Conservation (phyloP, 92 coral and sea anemone species). For the Meandrina meandrites region DNA sequence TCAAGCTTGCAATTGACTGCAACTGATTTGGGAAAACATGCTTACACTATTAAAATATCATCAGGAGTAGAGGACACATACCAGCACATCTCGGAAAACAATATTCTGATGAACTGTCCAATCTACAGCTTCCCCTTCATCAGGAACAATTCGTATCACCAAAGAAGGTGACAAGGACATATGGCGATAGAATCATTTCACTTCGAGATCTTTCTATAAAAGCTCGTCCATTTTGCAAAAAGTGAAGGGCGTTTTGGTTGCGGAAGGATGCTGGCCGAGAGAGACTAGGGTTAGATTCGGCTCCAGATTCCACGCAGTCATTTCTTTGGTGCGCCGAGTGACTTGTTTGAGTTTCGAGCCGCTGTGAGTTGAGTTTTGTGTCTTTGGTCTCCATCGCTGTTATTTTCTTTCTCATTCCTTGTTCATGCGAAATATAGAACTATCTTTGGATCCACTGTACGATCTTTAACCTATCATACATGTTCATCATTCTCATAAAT, state of each 20-base stretch:
- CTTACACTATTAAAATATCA: background rate
- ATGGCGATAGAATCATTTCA: constrained; percentile 46
- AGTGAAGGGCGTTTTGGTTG: constrained; percentile 31
- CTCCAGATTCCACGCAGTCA: constrained; percentile 20
- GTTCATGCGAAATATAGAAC: background rate
- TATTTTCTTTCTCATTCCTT: background rate
- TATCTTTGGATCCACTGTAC: background rate
- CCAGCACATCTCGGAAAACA: constrained; percentile 94
- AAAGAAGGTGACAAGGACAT: constrained; percentile 86
- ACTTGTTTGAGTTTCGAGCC: too few relatives aligned
- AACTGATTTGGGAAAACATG: background rate
- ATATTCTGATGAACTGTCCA: constrained; percentile 80
- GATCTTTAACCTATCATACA: background rate
- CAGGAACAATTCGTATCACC: constrained; percentile 84
- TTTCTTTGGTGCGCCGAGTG: background rate
- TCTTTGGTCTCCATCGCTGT: background rate
- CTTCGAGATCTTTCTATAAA: background rate
- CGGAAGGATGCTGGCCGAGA: constrained; percentile 19
- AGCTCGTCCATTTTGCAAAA: constrained; percentile 12
- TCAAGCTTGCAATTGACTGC: background rate
- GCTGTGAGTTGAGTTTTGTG: background rate
- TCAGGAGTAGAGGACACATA: constrained; percentile 29
- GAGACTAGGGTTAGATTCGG: constrained; percentile 24
- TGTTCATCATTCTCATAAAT: background rate
- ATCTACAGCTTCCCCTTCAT: constrained; percentile 89